Conservation (phyloP, 2,888 invertebrate species). For the Eupithecia pulchellata region DNA sequence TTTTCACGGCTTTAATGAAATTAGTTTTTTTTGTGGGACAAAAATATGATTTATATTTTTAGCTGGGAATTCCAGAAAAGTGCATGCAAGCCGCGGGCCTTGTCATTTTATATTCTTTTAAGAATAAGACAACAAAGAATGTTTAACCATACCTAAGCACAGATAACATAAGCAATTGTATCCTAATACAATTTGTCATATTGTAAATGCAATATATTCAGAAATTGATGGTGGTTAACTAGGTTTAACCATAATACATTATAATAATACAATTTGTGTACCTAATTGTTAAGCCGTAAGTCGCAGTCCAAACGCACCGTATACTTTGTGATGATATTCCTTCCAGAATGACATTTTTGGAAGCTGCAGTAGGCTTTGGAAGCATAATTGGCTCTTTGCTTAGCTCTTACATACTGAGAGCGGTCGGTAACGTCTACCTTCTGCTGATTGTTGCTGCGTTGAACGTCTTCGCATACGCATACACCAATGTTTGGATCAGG, state of each 20-base stretch:
- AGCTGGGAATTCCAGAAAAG: not conserved
- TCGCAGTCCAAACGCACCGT: slow-evolving; percentile 18
- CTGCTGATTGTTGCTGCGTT: slow-evolving; percentile 74
- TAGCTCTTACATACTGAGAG: slow-evolving; percentile 86
- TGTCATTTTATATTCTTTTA: not conserved
- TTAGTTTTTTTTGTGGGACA: too few species aligned
- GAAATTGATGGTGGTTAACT: not conserved
- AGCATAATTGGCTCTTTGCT: slow-evolving; percentile 85
- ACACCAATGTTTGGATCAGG: slow-evolving; percentile 75
- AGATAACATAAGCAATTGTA: too few species aligned
- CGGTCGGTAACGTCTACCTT: slow-evolving; percentile 82
- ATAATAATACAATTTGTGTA: not conserved
- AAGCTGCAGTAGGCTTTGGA: slow-evolving; percentile 86
- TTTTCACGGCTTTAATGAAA: too few species aligned
- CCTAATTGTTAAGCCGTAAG: not conserved
- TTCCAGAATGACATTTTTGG: slow-evolving; percentile 87
- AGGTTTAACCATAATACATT: too few species aligned
- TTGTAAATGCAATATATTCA: too few species aligned
- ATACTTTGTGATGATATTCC: slow-evolving; percentile 43
- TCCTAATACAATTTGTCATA: too few species aligned
- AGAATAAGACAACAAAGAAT: too few species aligned
- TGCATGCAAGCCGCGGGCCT: not conserved
- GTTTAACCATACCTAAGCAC: too few species aligned
- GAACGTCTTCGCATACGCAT: slow-evolving; percentile 75
- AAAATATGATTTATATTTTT: too few species aligned